Conservation (phyloP, 2,888 invertebrate genomes). For the Myathropa florea region DNA sequence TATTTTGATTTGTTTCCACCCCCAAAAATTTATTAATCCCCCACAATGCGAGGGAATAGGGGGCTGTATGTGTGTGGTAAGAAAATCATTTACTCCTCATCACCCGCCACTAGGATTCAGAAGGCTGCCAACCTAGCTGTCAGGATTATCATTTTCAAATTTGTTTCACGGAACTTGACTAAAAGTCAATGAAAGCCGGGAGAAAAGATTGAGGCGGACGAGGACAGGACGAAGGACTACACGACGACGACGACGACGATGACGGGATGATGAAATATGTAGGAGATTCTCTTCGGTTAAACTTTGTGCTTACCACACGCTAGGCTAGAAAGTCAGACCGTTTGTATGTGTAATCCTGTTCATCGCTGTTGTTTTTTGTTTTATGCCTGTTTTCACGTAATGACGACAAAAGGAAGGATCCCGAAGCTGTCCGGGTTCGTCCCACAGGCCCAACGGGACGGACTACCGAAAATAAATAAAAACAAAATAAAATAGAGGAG, state of each 20-base stretch:
- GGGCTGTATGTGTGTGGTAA: not conserved
- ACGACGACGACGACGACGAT: not conserved
- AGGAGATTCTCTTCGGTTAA: not conserved
- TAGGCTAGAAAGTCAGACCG: constrained; percentile 9
- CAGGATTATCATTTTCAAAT: constrained; percentile 28
- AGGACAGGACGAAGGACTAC: no score
- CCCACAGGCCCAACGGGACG: not conserved
- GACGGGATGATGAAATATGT: not conserved
- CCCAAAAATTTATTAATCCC: constrained; percentile 20
- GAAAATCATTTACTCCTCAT: constrained; percentile 1
- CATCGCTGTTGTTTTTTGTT: not conserved
- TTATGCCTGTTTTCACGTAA: not conserved
- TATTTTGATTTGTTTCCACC: constrained; percentile 48
- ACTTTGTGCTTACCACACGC: not conserved
- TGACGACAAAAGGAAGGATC: not conserved
- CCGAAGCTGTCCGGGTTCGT: not conserved
- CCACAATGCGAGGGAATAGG: constrained; percentile 5
- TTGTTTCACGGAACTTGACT: constrained; percentile 18
- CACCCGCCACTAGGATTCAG: not conserved
- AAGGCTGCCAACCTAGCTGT: not conserved
- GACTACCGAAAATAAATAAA: not conserved
- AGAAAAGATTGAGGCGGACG: not conserved
- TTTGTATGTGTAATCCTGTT: not conserved
- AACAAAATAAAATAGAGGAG: not conserved
- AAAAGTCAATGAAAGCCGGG: not conserved